phyloP scores from a whole-genome alignment of 2,888 invertebrate genomes.

The Cryptosula pallasiana region DNA sequence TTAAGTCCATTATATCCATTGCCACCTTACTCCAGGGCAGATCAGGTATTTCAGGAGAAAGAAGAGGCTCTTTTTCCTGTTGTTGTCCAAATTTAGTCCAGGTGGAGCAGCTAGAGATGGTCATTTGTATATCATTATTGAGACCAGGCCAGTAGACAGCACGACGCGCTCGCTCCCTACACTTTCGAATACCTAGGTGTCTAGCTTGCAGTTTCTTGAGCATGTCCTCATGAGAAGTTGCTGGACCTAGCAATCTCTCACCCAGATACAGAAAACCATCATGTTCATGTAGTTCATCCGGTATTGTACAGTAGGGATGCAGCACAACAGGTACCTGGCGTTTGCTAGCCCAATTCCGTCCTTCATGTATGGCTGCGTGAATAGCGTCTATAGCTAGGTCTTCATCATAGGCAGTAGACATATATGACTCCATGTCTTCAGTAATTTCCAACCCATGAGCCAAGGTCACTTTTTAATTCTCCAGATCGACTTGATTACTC shows the following conservation, averaged over 20 bases:
- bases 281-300: slow-evolving; percentile 24
- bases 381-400: slow-evolving; percentile 25
- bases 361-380: slow-evolving; percentile 23
- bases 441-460: slow-evolving; percentile 23
- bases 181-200: slow-evolving; percentile 27
- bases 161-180: slow-evolving; percentile 24
- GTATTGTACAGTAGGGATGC: slow-evolving; percentile 25
- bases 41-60: background rate
- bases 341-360: slow-evolving; percentile 27
- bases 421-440: background rate
- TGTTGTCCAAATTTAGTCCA: background rate
- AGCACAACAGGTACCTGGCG: background rate
- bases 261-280: slow-evolving; percentile 28
- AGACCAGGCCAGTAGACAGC: slow-evolving; percentile 27
- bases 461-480: slow-evolving; percentile 26
- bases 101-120: background rate
- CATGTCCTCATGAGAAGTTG: background rate
- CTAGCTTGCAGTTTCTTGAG: slow-evolving; percentile 23
- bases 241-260: slow-evolving; percentile 24
- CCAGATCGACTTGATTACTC: background rate
- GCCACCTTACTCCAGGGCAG: background rate
- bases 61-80: background rate
- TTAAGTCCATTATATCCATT: background rate
- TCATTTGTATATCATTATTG: background rate
- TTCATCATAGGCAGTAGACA: slow-evolving; percentile 6